These are phyloP conservation scores for Sakesphorus luctuosus DNA, from an alignment of 2,113 vertebrate species.

Conservation along the genomic window DNA sequence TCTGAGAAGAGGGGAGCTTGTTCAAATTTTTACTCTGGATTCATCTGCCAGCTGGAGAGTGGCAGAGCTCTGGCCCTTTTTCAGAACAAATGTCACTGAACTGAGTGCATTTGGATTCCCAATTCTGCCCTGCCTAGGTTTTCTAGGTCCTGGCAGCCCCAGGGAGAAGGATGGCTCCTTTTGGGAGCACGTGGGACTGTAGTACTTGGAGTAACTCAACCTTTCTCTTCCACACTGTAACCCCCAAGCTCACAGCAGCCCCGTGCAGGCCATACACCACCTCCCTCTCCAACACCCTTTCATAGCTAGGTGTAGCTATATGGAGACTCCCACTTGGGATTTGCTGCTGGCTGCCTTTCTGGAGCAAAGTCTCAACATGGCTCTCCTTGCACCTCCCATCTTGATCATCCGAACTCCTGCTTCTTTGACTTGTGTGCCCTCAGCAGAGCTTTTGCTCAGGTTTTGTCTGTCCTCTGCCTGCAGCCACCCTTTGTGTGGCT, in stretches of 20 bases:
- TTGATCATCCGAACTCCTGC: background rate
- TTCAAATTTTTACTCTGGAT: background rate
- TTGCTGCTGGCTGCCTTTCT: background rate
- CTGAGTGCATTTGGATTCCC: background rate
- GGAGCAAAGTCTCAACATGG: background rate
- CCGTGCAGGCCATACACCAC: no score
- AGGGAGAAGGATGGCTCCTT: background rate
- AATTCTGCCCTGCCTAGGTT: background rate
- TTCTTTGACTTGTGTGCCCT: background rate
- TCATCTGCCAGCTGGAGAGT: background rate
- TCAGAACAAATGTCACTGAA: background rate
- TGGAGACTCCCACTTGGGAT: background rate
- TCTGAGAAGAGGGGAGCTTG: background rate
- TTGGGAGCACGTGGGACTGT: background rate
- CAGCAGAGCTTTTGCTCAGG: background rate
- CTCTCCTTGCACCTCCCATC: background rate
- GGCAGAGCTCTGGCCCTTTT: background rate
- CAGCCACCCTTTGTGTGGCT: background rate
- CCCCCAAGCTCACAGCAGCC: background rate
- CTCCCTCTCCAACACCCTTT: background rate
- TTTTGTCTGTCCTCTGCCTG: background rate
- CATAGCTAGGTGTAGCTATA: background rate
- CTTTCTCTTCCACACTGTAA: background rate
- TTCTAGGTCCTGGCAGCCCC: background rate
- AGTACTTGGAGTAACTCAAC: background rate